Percentiles rank a stretch among this genome's conserved stretches.
Evolutionary conservation across 92 coral and sea anemone species (phyloP).

Genomic region (Desmophyllum pertusum): DNA sequence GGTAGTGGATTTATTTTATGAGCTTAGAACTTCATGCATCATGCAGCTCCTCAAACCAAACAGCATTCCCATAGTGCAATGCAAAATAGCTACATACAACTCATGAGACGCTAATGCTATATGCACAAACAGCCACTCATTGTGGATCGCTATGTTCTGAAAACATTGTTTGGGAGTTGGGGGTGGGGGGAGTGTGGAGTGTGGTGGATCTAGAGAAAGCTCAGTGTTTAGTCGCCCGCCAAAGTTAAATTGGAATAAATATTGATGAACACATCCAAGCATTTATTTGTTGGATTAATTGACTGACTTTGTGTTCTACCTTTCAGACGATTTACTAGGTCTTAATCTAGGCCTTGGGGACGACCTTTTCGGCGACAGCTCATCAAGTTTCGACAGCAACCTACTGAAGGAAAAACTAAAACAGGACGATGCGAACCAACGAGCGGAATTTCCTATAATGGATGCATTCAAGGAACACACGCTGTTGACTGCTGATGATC

Average conservation of each 20-base stretch:
- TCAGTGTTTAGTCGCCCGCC: too few species aligned
- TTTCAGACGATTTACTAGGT: slow-evolving; percentile 41
- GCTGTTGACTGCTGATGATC: slow-evolving; percentile 63
- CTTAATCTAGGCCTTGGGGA: slow-evolving; percentile 38
- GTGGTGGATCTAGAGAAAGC: too few species aligned
- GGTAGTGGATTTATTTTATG: background rate
- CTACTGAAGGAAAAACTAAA: slow-evolving; percentile 50
- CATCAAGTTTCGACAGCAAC: slow-evolving; percentile 21
- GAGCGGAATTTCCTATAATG: slow-evolving; percentile 84
- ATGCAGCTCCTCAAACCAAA: background rate
- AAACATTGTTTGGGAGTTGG: background rate
- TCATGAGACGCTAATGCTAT: background rate
- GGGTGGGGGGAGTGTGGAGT: too few species aligned
- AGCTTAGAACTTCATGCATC: background rate
- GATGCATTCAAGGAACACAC: slow-evolving; percentile 74
- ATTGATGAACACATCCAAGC: background rate
- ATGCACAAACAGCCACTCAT: background rate
- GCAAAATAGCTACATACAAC: background rate
- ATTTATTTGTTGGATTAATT: background rate
- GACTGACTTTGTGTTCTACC: background rate
- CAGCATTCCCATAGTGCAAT: background rate
- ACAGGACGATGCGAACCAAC: slow-evolving; percentile 64
- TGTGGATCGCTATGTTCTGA: background rate
- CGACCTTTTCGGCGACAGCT: slow-evolving; percentile 27
- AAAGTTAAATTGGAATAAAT: background rate